A percentile compares a stretch with the other conserved stretches of the same genome.
Conservation (phyloP, 2,888 invertebrate species). For the Leptogaster cylindrica region DNA sequence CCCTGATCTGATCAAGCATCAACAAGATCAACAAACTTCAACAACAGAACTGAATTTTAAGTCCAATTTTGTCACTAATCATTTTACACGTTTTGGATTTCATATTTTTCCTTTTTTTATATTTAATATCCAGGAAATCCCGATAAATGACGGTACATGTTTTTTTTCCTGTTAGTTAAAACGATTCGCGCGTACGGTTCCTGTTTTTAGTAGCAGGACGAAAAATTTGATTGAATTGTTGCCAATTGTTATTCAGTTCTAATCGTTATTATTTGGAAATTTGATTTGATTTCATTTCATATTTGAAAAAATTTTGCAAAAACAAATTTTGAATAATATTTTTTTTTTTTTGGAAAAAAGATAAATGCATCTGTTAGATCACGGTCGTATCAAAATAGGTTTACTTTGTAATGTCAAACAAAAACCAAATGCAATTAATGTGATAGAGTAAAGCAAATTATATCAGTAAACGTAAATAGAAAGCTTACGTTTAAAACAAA, state of each 20-base stretch:
- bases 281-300: slow-evolving; percentile 22
- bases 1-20: slow-evolving; percentile 51
- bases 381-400: slow-evolving; percentile 48
- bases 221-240: slow-evolving; percentile 16
- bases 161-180: slow-evolving; percentile 13
- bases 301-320: slow-evolving; percentile 2
- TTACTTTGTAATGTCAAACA: slow-evolving; percentile 16
- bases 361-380: slow-evolving; percentile 49
- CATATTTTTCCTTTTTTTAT: too few relatives aligned
- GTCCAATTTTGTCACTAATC: slow-evolving; percentile 40
- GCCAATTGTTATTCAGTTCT: slow-evolving; percentile 45
- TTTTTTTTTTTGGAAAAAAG: slow-evolving; percentile 43
- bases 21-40: slow-evolving; percentile 53
- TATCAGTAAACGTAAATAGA: background rate
- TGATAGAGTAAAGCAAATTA: background rate
- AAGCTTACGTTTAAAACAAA: slow-evolving; percentile 11
- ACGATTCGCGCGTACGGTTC: too few relatives aligned
- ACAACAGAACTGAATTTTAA: slow-evolving; percentile 52
- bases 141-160: background rate
- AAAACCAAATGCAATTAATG: slow-evolving; percentile 27
- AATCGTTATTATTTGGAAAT: slow-evolving; percentile 43
- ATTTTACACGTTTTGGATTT: slow-evolving; percentile 4
- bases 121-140: slow-evolving; percentile 17
- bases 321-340: slow-evolving; percentile 41
- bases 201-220: slow-evolving; percentile 1